Conservation (phyloP, 23 tunicate species). For the Trididemnum miniatum region DNA sequence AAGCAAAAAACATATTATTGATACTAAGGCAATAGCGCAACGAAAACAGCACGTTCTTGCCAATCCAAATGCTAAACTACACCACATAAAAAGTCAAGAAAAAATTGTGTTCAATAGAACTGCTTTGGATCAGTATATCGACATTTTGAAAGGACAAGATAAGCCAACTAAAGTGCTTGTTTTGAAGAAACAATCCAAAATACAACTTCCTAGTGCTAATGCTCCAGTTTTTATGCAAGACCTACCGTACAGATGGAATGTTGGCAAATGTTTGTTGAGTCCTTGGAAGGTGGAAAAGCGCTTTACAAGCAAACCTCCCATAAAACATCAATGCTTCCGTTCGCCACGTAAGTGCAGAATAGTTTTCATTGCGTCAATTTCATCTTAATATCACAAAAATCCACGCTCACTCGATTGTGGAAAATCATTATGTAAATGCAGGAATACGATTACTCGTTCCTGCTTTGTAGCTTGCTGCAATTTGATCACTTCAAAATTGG, state of each 20-base stretch:
- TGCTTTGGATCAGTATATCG: background rate
- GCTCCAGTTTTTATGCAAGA: constrained; percentile 27
- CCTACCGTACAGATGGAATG: constrained; percentile 13
- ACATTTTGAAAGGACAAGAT: background rate
- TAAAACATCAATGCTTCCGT: constrained; percentile 27
- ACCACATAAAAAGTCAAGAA: background rate
- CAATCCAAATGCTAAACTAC: background rate
- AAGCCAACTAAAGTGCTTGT: background rate
- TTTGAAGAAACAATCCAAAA: background rate
- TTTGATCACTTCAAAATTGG: no score
- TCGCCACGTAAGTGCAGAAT: constrained; percentile 23
- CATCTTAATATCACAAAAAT: no score
- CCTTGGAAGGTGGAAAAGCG: constrained; percentile 6
- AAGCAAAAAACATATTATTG: background rate
- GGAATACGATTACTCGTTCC: no score
- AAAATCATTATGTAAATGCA: no score
- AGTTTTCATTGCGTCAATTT: no score
- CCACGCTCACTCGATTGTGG: no score
- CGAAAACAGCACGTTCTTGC: background rate
- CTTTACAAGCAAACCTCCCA: background rate
- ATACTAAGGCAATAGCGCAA: background rate
- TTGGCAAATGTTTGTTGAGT: background rate
- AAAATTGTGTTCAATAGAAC: background rate
- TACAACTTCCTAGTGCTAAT: constrained; percentile 1
- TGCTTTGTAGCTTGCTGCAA: no score